Conservation (phyloP, 2,113 vertebrate genomes). For the Rhegmatorhina hoffmannsi region DNA sequence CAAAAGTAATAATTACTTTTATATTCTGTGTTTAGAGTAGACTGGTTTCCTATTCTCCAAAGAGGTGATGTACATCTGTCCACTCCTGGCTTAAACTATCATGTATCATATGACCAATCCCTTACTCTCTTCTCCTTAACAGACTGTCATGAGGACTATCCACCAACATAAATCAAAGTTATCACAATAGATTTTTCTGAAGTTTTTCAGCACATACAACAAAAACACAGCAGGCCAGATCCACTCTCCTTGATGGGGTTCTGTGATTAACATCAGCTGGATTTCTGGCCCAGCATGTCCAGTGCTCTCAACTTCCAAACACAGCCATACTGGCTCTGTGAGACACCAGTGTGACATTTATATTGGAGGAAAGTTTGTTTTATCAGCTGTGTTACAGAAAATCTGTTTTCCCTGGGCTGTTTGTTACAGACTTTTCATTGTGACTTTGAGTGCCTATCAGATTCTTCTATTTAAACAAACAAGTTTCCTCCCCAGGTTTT, state of each 20-base stretch:
- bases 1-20: background rate
- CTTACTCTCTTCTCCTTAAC: background rate
- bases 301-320: background rate
- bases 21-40: fast-evolving
- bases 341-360: background rate
- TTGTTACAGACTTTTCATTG: background rate
- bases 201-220: background rate
- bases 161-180: background rate
- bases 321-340: background rate
- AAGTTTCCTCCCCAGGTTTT: background rate
- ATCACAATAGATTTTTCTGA: background rate
- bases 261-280: background rate
- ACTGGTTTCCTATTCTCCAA: background rate
- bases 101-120: fast-evolving
- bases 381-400: constrained; percentile 1
- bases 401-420: background rate
- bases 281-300: background rate
- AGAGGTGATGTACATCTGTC: background rate
- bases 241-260: background rate
- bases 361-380: constrained; percentile 1
- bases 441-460: background rate
- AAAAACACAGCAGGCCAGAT: background rate
- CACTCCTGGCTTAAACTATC: background rate
- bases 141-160: background rate
- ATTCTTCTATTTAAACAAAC: constrained; percentile 6